Percentiles rank a stretch among this genome's conserved stretches.
Conservation (phyloP, 1,140 invertebrate genomes). For the Zaprionus vittiger region DNA sequence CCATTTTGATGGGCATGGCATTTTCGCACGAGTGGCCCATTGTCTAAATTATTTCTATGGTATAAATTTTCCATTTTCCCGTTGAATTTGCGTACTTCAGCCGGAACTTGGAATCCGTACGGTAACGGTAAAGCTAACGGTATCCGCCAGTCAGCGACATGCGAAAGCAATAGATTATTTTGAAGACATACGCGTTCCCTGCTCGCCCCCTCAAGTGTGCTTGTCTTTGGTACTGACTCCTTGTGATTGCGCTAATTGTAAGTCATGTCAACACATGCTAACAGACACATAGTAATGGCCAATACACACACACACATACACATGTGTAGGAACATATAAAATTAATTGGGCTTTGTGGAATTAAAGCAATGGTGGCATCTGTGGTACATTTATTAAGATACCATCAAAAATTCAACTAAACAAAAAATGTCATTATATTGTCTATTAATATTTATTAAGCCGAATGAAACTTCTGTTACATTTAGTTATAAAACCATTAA, state of each 20-base stretch:
- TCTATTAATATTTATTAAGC: conserved; percentile 12
- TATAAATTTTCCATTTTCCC: conserved; percentile 58
- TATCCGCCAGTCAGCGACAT: conserved; percentile 16
- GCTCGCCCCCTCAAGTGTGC: background rate
- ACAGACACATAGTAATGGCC: conserved; percentile 3
- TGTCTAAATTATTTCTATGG: conserved; percentile 80
- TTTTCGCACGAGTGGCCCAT: conserved; percentile 78
- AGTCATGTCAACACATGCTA: conserved; percentile 59
- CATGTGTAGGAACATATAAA: background rate
- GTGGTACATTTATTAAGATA: conserved; percentile 22
- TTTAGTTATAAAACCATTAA: conserved; percentile 19
- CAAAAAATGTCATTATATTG: background rate
- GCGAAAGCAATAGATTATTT: conserved; percentile 75
- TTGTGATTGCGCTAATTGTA: conserved; percentile 74
- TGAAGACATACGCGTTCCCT: conserved; percentile 58
- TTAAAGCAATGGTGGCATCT: conserved; percentile 59
- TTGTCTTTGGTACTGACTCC: conserved; percentile 60
- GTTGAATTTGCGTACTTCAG: conserved; percentile 62
- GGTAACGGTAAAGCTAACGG: conserved; percentile 18
- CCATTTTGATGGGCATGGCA: conserved; percentile 56
- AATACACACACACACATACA: background rate
- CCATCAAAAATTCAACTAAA: background rate
- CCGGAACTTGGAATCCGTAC: conserved; percentile 7
- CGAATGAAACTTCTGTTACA: background rate
- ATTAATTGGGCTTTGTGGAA: conserved; percentile 43